Evolutionary conservation across 2,797 vertebrate genomes (phyloP), one percentile per base, ranked within the genome.

Genomic region (Xiphophorus birchmanni): DNA sequence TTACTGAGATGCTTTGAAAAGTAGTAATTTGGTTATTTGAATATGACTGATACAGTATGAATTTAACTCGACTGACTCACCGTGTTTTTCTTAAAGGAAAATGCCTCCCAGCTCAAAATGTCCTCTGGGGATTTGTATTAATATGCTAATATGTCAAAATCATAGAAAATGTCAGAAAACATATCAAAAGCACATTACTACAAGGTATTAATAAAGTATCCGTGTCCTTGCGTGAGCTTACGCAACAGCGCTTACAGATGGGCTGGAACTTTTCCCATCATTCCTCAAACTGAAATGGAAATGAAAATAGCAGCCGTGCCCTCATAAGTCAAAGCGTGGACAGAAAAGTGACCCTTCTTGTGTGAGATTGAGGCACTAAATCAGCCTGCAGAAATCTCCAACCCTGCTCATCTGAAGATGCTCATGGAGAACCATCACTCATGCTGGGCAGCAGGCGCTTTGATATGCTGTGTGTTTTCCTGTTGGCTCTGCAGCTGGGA

Each of bases 351-450:
- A 87, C 92, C 86, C 77, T 82, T 84, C 73, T 86, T 85, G 85
- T 89, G 60, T 5, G n/a, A 85, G 89, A 93, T 89, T 84, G 89
- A 91, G 90, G 80, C 63, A 71, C 86, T 95, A 95, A 94, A 95
- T 96, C 94, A 92, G 91, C 85, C 86, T 65, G 81, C 87, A 88
- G 92, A 87, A 82, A 84, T 82, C 79, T 86, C 78, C 87, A 82
- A 86, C 89, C 71, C 83, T 76, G 83, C 90, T 92, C 87, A 86
- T 90, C 88, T 89, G 85, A 91, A 87, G 89, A 81, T 77, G 82
- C 85, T 89, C 80, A 88, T 78, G 78, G 72, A 89, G 88, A 81
- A 84, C 75, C 84, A 95, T 95, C 91, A 92, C 76, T 95, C 94
- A 94, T 45, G 69, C 86, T 67, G 77, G 72, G 90, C 84, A 83